phyloP scores from a whole-genome alignment of 2,797 vertebrate genomes.

The Lates japonicus region DNA sequence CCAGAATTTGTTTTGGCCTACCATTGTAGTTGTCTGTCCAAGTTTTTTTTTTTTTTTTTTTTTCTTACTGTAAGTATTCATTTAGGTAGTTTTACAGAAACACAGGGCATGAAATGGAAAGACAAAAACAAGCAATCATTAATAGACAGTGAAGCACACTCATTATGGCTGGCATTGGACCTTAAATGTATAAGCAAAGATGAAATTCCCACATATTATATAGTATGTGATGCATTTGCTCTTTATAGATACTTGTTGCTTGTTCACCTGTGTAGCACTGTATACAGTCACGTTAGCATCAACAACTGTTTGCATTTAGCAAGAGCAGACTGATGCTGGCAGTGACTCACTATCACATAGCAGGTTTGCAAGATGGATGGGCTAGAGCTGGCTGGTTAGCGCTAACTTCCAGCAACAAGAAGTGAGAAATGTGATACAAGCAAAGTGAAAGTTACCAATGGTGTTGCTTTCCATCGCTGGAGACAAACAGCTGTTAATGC shows the following conservation, averaged over 20 bases:
- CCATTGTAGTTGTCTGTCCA: not conserved
- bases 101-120: not conserved
- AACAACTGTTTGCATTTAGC: no score
- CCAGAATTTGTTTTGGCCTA: not conserved
- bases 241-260: not conserved
- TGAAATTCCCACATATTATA: not conserved
- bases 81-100: not conserved
- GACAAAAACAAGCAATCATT: not conserved
- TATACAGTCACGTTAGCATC: no score
- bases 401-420: no score
- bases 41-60: not conserved
- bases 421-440: no score
- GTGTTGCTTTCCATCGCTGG: no score
- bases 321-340: no score
- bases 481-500: no score
- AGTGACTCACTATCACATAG: no score
- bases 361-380: no score
- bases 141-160: not conserved
- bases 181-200: not conserved
- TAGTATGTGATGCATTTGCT: not conserved
- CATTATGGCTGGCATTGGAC: not conserved
- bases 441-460: no score
- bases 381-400: no score
- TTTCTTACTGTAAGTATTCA: not conserved
- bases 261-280: no score